Evolutionary conservation across 2,113 vertebrate genomes (phyloP), one percentile per base, ranked within the genome.

Genomic region (Albula glossodonta): DNA sequence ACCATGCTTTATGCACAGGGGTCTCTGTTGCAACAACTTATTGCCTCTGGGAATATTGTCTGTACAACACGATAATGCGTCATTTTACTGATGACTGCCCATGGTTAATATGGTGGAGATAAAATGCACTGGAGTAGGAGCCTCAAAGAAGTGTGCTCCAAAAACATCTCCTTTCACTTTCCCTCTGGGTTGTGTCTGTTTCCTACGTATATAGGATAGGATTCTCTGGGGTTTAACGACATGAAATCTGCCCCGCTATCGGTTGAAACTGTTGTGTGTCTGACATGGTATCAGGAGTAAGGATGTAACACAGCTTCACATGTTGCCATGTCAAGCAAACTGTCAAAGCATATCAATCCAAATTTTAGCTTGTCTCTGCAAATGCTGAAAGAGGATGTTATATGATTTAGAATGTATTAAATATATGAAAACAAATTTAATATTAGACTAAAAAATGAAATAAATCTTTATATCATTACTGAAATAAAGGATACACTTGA

Each of bases 21-120:
- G 19, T 74, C n/a, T n/a, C n/a, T 74, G 2, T 22, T 74, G 70
- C n/a, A 74, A 74, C 5, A 74, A n/a, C 25, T 5, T 74, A 74
- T 74, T 74, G 70, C n/a, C n/a, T 2, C 22, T 74, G 70, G 70
- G n/a, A 22, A 66, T 66, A 74, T 22, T 31, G n/a, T n/a, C 4
- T 9, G 70, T 74, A 22, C 31, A 7, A 13, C n/a, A 7, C n/a
- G 17, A 74, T 74, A 74, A 85, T 52, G 85, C 91, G 84, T 66
- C 89, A 88, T 91, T 92, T 85, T 92, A 87, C 77, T 51, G 9
- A 85, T 84, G 66, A 84, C 80, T 87, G 63, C 48, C 5, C 80
- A 74, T 12, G n/a, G 80, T 25, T 56, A 87, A 84, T 89, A 79
- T 84, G 80, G 50, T 53, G 17, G 9, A 57, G 50, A 57, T 78